Evolutionary conservation across 2,888 invertebrate genomes (phyloP).

Genomic region (Hemistola chrysoprasaria): DNA sequence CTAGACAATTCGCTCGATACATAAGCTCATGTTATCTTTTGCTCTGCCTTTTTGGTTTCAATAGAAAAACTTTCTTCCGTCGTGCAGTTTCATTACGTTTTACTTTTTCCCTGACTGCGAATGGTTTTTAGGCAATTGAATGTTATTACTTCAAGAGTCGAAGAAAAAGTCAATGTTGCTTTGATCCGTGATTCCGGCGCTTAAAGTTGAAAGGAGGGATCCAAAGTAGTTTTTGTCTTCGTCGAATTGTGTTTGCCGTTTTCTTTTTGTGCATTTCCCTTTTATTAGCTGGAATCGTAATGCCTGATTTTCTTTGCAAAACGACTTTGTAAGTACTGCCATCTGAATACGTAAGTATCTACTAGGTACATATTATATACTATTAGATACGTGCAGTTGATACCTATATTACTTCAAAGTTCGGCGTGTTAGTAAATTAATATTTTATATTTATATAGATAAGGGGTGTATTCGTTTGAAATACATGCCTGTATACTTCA

Average conservation of each 20-base stretch:
- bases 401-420: too few species aligned
- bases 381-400: too few species aligned
- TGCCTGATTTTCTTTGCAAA: conserved; percentile 1
- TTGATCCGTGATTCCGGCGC: conserved; percentile 16
- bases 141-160: conserved; percentile 23
- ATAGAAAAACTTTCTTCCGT: conserved; percentile 24
- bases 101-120: conserved; percentile 21
- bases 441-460: too few species aligned
- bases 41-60: conserved; percentile 20
- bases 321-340: background rate
- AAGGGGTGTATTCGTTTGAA: too few species aligned
- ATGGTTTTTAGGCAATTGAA: conserved; percentile 25
- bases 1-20: conserved; percentile 14
- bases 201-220: conserved; percentile 13
- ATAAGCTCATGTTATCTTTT: conserved; percentile 18
- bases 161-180: conserved; percentile 15
- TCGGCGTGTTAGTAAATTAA: too few species aligned
- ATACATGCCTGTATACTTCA: too few species aligned
- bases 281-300: conserved; percentile 11
- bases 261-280: conserved; percentile 13
- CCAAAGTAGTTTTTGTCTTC: conserved; percentile 17
- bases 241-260: conserved; percentile 14
- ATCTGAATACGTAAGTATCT: too few species aligned
- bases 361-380: too few species aligned
- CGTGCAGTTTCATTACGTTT: conserved; percentile 23